Conservation (phyloP, 2,113 vertebrate genomes). For the Epinephelus cyanopodus region DNA sequence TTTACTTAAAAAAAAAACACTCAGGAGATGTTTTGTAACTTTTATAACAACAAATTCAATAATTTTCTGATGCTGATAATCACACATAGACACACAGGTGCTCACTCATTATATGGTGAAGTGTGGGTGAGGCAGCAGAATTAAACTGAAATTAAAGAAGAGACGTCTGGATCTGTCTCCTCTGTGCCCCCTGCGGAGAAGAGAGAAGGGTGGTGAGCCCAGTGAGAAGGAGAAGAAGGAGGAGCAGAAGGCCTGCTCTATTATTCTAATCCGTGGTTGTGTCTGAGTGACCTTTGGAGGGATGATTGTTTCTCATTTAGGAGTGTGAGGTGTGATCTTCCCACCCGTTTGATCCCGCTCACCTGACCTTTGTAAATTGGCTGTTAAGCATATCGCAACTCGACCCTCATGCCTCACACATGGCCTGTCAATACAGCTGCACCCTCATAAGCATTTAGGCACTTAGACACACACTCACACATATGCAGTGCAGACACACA, state of each 20-base stretch:
- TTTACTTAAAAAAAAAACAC: not conserved
- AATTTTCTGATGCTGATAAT: not conserved
- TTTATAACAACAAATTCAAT: not conserved
- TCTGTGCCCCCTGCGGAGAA: slow-evolving; percentile 40
- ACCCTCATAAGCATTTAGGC: slow-evolving; percentile 62
- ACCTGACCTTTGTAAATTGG: slow-evolving; percentile 92
- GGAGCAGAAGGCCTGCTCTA: slow-evolving; percentile 82
- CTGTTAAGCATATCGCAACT: slow-evolving; percentile 88
- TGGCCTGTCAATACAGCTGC: slow-evolving; percentile 73
- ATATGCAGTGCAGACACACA: not conserved
- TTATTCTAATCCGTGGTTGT: slow-evolving; percentile 87
- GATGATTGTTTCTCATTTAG: slow-evolving; percentile 89
- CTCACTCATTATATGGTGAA: not conserved
- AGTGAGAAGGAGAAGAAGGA: slow-evolving; percentile 58
- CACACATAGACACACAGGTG: not conserved
- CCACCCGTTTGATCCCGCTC: slow-evolving; percentile 86
- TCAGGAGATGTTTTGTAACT: not conserved
- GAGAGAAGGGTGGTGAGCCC: slow-evolving; percentile 46
- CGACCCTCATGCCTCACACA: slow-evolving; percentile 79
- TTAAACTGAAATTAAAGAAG: slow-evolving; percentile 18
- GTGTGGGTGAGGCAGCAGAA: not conserved
- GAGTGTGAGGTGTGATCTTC: slow-evolving; percentile 88
- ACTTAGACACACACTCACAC: slow-evolving; percentile 38
- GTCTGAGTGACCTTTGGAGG: slow-evolving; percentile 85
- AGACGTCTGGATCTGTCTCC: slow-evolving; percentile 27